These are phyloP conservation scores for Pristis pectinata DNA, from an alignment of 2,797 vertebrate species.

Conservation along the genomic window DNA sequence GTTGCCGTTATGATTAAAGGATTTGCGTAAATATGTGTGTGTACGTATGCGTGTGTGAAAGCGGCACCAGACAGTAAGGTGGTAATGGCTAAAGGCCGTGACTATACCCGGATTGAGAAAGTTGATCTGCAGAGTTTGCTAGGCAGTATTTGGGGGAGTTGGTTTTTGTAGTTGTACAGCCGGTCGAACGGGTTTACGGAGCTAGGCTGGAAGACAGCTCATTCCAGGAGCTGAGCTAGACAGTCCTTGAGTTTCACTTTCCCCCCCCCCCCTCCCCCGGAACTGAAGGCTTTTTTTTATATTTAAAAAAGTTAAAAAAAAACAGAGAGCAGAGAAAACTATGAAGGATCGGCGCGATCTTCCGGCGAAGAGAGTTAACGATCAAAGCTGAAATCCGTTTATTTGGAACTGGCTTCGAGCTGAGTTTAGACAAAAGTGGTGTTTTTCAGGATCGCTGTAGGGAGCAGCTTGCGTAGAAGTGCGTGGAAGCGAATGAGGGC, in stretches of 20 bases:
- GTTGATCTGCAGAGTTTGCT: slow-evolving; percentile 55
- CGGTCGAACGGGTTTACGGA: slow-evolving; percentile 80
- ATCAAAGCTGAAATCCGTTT: slow-evolving; percentile 25
- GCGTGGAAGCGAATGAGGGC: slow-evolving; percentile 40
- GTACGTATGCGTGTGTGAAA: not conserved
- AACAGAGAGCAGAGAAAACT: not conserved
- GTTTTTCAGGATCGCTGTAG: slow-evolving; percentile 39
- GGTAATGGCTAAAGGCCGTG: slow-evolving; percentile 9
- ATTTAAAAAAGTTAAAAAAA: not conserved
- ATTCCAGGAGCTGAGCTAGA: slow-evolving; percentile 49
- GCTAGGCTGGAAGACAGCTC: slow-evolving; percentile 53
- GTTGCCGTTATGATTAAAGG: not conserved
- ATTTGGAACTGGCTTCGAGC: slow-evolving; percentile 40
- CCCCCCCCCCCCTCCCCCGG: not conserved
- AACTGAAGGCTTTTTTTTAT: not conserved
- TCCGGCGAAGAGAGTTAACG: slow-evolving; percentile 19
- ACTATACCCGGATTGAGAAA: slow-evolving; percentile 31
- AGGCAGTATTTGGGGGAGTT: slow-evolving; percentile 56
- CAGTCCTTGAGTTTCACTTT: slow-evolving; percentile 41
- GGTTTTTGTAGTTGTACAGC: slow-evolving; percentile 68
- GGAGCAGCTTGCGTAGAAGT: slow-evolving; percentile 42
- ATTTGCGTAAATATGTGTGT: not conserved
- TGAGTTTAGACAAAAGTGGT: slow-evolving; percentile 40
- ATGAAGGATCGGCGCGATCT: not conserved
- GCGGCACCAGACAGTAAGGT: slow-evolving; percentile 13